Percentiles rank a stretch among this genome's conserved stretches.
Conservation (phyloP, 1,140 invertebrate species). For the Propsilocerus akamusi region DNA sequence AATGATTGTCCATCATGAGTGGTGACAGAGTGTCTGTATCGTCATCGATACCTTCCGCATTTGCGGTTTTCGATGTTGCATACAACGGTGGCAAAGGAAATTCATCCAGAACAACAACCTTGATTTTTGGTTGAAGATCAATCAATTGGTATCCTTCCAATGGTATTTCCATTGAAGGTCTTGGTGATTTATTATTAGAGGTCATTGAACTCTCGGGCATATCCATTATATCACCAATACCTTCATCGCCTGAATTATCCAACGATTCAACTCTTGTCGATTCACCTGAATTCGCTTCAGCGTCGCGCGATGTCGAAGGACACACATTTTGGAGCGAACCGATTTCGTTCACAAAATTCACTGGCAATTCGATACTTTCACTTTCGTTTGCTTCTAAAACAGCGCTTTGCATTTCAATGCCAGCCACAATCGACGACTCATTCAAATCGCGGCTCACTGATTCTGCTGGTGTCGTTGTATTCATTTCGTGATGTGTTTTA, state of each 20-base stretch:
- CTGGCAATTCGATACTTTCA: background rate
- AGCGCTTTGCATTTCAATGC: slow-evolving; percentile 2
- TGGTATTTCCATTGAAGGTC: background rate
- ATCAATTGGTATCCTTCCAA: background rate
- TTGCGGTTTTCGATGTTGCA: background rate
- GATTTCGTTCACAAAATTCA: background rate
- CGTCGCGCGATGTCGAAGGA: background rate
- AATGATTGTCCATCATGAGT: background rate
- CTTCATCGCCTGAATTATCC: background rate
- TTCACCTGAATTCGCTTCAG: background rate
- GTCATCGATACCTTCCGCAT: background rate
- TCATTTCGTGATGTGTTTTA: background rate
- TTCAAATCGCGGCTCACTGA: slow-evolving; percentile 1
- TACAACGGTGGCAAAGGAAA: background rate
- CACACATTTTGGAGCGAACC: background rate
- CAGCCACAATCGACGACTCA: background rate
- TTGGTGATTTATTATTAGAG: background rate
- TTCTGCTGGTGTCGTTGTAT: background rate
- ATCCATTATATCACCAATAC: background rate
- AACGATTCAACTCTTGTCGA: background rate
- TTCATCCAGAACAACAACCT: background rate
- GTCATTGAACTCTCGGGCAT: background rate
- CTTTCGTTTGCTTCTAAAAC: slow-evolving; percentile 1
- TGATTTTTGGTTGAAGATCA: background rate
- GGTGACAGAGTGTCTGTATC: background rate